These are phyloP conservation scores for Hermaeophaga mercurialis DNA, from an alignment of 2,888 invertebrate genomes.

Conservation along the genomic window DNA sequence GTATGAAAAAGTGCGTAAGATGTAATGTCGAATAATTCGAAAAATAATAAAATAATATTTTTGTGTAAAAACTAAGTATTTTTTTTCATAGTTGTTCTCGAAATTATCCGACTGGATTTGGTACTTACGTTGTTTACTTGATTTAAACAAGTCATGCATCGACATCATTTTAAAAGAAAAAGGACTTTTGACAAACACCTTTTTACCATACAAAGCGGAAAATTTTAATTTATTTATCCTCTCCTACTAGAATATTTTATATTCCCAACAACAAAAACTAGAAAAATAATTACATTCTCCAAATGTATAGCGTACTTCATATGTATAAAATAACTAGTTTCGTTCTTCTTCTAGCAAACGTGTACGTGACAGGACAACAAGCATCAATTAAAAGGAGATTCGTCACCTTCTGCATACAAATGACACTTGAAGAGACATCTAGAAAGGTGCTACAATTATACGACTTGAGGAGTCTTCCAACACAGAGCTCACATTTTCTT, in stretches of 20 bases:
- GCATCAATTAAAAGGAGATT: constrained; percentile 22
- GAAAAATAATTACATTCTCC: constrained; percentile 4
- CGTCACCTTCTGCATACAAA: constrained; percentile 25
- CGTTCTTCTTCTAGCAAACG: not conserved
- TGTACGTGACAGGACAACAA: constrained; percentile 1
- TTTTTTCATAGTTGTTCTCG: not conserved
- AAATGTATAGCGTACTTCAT: not conserved
- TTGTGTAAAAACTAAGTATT: no score
- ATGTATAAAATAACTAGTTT: not conserved
- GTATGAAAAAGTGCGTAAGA: no score
- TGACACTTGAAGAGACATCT: constrained; percentile 22
- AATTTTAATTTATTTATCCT: not conserved
- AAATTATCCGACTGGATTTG: not conserved
- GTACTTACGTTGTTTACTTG: no score
- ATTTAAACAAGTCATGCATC: not conserved
- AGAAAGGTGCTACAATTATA: constrained; percentile 31
- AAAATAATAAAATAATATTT: no score
- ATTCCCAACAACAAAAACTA: not conserved
- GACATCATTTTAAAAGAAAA: not conserved
- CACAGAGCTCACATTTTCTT: constrained; percentile 12
- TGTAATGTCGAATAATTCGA: no score
- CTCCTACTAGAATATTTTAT: not conserved
- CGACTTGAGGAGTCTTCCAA: constrained; percentile 20
- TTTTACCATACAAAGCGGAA: not conserved
- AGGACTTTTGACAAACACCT: not conserved